Base-by-base conservation (phyloP, 2,797 vertebrate species). In the Sebastes iracundus region DNA sequence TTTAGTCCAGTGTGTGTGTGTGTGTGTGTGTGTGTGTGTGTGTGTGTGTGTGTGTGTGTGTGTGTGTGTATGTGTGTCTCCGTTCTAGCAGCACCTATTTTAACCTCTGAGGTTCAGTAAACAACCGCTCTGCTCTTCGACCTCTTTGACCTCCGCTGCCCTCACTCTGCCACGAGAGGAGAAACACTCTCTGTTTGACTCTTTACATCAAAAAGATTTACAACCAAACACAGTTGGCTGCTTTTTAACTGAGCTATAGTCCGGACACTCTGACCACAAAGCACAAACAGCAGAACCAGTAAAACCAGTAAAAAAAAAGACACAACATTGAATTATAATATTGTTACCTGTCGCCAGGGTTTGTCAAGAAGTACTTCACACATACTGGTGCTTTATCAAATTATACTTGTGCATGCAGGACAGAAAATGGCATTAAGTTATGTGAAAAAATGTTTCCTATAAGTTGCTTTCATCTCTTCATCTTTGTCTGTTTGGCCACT, bases 1-100 rank as follows among this genome's bases (percentile, higher is more conserved):
- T 84, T 64, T 61, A 59, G 66, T 49, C 28, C 28, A 20, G 56
- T 11, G 67, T 63, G 33, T 75, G 33, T 67, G 32, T 38, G 35
- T 69, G 58, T 64, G 12, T 74, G 68, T 81, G 72, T 75, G 72
- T 75, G 30, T 30, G 72, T 75, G 27, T 30, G 72, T 75, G 7
- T 32, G 30, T 32, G 30, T 32, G 56, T 11, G 71, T 63, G 33
- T 75, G 33, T 67, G 32, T 38, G 35, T 69, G 58, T 64, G 13
- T 62, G 28, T 75, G 33, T 66, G 55, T 11, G 70, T 62, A n/a
- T 75, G 33, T 67, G 72, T 75, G 28, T 32, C 14, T 81, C 72
- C 60, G 78, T 66, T 76, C 78, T 67, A 56, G 64, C 71, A 55
- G 55, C 25, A 78, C 46, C 62, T 83, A 76, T 86, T 87, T 88